These are phyloP conservation scores for Prionailurus bengalensis DNA, from an alignment of 2,113 vertebrate species.

Conservation along the genomic window DNA sequence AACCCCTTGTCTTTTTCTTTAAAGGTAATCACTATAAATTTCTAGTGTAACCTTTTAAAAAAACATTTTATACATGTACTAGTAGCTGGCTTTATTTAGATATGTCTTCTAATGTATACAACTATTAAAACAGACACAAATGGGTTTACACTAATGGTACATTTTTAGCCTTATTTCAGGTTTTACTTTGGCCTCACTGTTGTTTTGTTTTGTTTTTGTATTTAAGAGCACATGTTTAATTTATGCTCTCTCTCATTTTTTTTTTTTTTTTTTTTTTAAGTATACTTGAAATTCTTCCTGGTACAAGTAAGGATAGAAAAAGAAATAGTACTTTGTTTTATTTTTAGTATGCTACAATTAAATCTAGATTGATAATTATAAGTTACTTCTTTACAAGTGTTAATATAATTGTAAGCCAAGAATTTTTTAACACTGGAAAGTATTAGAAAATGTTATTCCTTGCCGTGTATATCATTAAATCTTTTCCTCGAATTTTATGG, in stretches of 20 bases:
- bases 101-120: background rate
- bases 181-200: background rate
- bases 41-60: conserved; percentile 32
- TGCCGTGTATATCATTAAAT: conserved; percentile 11
- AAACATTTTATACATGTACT: background rate
- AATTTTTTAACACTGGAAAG: conserved; percentile 48
- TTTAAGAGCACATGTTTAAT: conserved; percentile 33
- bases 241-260: background rate
- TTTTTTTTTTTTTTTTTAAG: background rate
- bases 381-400: background rate
- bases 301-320: background rate
- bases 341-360: conserved; percentile 23
- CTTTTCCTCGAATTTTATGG: background rate
- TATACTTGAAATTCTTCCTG: background rate
- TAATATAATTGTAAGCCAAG: conserved; percentile 37
- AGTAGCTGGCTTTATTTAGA: background rate
- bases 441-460: conserved; percentile 32
- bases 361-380: conserved; percentile 9
- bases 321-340: conserved; percentile 12
- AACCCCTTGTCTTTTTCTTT: background rate
- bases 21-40: conserved; percentile 44
- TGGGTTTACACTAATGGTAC: background rate
- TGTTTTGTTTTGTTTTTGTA: background rate
- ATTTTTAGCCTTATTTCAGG: conserved; percentile 13
- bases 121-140: conserved; percentile 2